Evolutionary conservation across 2,113 vertebrate species (phyloP).

Genomic region (Rhizomys pruinosus): DNA sequence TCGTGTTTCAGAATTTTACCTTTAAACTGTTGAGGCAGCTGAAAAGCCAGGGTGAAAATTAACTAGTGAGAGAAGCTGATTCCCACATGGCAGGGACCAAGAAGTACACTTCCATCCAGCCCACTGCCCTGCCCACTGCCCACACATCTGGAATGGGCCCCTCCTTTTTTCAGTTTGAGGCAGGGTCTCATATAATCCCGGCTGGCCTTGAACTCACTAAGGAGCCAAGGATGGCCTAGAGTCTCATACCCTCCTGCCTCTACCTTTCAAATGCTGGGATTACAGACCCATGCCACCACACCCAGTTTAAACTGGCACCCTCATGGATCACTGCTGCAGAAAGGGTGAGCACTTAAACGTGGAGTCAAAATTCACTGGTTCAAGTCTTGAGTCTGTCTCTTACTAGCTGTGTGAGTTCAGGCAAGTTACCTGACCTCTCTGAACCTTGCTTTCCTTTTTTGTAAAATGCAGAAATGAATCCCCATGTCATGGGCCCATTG

Average conservation of each 20-base stretch:
- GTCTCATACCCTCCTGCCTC: not conserved
- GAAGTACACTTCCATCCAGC: too few species aligned
- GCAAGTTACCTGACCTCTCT: not conserved
- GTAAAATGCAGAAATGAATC: not conserved
- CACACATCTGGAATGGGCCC: fast-evolving
- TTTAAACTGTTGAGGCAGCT: not conserved
- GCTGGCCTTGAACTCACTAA: not conserved
- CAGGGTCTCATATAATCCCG: not conserved
- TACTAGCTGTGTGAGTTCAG: not conserved
- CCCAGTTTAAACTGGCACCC: not conserved
- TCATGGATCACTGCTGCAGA: not conserved
- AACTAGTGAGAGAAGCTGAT: not conserved
- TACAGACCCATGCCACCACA: not conserved
- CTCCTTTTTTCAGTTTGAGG: not conserved
- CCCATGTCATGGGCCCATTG: fast-evolving
- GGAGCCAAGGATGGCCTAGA: not conserved
- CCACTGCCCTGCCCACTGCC: not conserved
- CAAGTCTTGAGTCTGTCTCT: not conserved
- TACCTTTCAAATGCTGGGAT: too few species aligned
- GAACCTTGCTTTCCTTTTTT: not conserved
- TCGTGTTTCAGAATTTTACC: not conserved
- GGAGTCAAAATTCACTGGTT: not conserved
- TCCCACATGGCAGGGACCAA: not conserved
- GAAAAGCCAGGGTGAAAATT: not conserved
- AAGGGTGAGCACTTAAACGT: not conserved